These are phyloP conservation scores for Cistogaster globosa DNA, from an alignment of 2,888 invertebrate species.

Conservation along the genomic window DNA sequence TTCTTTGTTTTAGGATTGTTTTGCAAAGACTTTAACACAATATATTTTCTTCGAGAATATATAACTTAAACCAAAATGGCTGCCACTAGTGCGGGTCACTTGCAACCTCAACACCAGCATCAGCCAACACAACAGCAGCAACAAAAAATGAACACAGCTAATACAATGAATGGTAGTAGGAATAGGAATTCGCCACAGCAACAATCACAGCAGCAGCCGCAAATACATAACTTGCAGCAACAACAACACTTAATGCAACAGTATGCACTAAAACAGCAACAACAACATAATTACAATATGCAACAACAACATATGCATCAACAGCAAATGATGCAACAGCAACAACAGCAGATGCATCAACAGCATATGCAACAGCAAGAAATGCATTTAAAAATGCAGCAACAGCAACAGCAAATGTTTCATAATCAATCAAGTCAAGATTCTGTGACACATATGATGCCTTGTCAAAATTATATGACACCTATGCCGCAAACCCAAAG, in stretches of 20 bases:
- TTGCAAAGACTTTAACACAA: not conserved
- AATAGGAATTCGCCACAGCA: constrained; percentile 72
- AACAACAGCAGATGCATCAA: constrained; percentile 70
- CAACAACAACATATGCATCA: constrained; percentile 73
- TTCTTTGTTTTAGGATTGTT: constrained; percentile 62
- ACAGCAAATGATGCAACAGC: constrained; percentile 68
- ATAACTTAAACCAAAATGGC: constrained; percentile 77
- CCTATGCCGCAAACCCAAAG: constrained; percentile 65
- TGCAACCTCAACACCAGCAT: constrained; percentile 76
- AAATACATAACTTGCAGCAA: constrained; percentile 75
- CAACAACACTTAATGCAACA: constrained; percentile 74
- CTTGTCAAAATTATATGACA: constrained; percentile 69
- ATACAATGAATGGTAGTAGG: constrained; percentile 75
- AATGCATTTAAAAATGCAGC: constrained; percentile 69
- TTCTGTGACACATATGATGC: constrained; percentile 65
- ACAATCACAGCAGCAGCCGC: constrained; percentile 74
- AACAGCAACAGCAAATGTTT: constrained; percentile 65
- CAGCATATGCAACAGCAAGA: constrained; percentile 73
- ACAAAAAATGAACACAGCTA: constrained; percentile 78
- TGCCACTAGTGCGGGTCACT: constrained; percentile 83
- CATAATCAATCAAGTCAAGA: constrained; percentile 55
- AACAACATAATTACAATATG: constrained; percentile 72
- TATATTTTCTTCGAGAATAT: not conserved
- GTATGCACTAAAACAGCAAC: constrained; percentile 73
- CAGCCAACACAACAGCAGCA: constrained; percentile 75